Percentiles rank a stretch among this genome's conserved stretches.
These are phyloP conservation scores for Mesoclemmys tuberculata DNA, from an alignment of 2,113 vertebrate genomes.

Conservation along the genomic window DNA sequence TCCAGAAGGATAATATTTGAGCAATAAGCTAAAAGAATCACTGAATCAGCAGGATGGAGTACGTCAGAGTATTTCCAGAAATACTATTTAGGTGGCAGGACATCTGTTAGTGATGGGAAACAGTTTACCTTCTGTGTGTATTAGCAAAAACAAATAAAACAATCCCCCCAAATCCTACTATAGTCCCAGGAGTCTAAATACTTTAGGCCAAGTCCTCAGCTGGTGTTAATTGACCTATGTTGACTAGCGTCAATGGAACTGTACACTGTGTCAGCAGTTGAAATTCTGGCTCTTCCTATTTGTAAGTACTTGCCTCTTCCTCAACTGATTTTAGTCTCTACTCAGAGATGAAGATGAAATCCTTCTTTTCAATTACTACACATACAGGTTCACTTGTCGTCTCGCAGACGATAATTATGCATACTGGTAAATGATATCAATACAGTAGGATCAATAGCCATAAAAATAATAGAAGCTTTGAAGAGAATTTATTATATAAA, in stretches of 20 bases:
- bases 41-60: not conserved
- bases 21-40: conserved; percentile 23
- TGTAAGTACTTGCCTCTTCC: not conserved
- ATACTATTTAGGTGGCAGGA: conserved; percentile 3
- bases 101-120: not conserved
- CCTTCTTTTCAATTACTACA: conserved; percentile 25
- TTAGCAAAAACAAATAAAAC: not conserved
- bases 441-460: not conserved
- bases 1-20: not conserved
- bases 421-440: conserved; percentile 21
- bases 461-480: conserved; percentile 29
- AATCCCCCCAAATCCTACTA: not conserved
- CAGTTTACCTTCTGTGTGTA: not conserved
- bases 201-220: not conserved
- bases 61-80: not conserved
- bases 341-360: conserved; percentile 6
- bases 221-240: not conserved
- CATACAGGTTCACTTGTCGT: not conserved
- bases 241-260: not conserved
- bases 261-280: rapidly evolving
- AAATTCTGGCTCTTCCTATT: not conserved
- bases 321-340: not conserved
- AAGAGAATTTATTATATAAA: not conserved
- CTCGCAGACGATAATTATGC: conserved; percentile 26
- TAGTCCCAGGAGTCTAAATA: not conserved